Conservation (phyloP, 2,888 invertebrate species). For the Drosophila anceps region DNA sequence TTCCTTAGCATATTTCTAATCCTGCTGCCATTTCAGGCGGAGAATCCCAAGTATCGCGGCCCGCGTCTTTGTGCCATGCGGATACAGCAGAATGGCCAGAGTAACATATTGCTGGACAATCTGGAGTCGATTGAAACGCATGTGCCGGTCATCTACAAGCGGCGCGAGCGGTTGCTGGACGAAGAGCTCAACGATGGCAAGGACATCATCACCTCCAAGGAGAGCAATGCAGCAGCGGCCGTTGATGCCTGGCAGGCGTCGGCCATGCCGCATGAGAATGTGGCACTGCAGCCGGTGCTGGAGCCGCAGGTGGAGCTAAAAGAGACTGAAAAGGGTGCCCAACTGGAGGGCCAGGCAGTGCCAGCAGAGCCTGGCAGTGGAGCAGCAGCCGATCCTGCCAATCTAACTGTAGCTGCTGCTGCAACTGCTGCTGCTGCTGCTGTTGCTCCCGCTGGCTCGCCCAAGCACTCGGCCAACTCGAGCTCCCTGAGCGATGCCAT, state of each 20-base stretch:
- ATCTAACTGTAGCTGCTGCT: not conserved
- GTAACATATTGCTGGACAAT: constrained; percentile 92
- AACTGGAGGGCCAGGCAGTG: constrained; percentile 16
- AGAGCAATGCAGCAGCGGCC: constrained; percentile 71
- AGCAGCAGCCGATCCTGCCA: constrained; percentile 1
- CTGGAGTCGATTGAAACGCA: constrained; percentile 88
- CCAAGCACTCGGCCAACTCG: constrained; percentile 82
- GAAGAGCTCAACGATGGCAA: constrained; percentile 85
- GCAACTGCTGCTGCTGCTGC: constrained; percentile 21
- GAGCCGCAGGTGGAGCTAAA: constrained; percentile 71
- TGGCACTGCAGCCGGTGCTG: constrained; percentile 67
- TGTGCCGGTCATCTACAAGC: constrained; percentile 90
- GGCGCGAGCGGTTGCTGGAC: constrained; percentile 86
- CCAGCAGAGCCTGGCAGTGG: not conserved
- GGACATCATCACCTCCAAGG: constrained; percentile 84
- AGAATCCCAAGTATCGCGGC: constrained; percentile 86
- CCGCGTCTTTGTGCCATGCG: constrained; percentile 92
- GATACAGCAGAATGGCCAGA: constrained; percentile 92
- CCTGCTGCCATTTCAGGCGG: constrained; percentile 76
- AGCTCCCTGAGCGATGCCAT: constrained; percentile 84
- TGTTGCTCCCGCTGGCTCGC: constrained; percentile 51
- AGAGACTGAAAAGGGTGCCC: constrained; percentile 62
- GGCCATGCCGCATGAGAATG: constrained; percentile 58
- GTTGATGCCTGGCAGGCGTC: constrained; percentile 78
- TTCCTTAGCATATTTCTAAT: not conserved